Evolutionary conservation across 2,797 vertebrate species (phyloP).

Genomic region (Poeciliopsis paucimaculata): DNA sequence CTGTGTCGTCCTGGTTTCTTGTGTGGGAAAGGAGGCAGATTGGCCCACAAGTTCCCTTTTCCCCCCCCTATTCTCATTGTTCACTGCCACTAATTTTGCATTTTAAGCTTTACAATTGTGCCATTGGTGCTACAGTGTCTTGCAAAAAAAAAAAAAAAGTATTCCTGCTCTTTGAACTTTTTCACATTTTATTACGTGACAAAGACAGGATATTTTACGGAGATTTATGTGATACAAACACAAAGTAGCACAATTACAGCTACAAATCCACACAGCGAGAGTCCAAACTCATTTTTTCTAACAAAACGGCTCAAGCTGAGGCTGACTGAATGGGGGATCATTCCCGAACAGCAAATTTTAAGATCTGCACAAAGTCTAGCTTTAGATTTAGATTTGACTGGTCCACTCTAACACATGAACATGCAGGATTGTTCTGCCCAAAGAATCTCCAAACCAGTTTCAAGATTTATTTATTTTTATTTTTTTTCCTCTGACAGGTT

Average conservation of each 20-base stretch:
- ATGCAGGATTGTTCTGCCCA: neutral
- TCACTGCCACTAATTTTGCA: constrained; percentile 69
- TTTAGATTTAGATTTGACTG: neutral
- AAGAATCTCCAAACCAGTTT: neutral
- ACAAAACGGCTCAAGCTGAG: no score
- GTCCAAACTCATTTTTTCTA: neutral
- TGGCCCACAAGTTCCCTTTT: constrained; percentile 46
- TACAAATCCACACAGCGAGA: neutral
- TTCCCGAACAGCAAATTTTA: neutral
- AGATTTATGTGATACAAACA: neutral
- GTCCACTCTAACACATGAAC: neutral
- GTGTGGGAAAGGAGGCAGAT: constrained; percentile 72
- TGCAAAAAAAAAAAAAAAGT: no score
- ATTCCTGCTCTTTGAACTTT: neutral
- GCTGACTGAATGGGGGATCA: neutral
- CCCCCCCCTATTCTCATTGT: constrained; percentile 43
- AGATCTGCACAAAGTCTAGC: neutral
- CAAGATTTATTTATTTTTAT: neutral
- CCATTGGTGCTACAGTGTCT: constrained; percentile 34
- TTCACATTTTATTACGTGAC: neutral
- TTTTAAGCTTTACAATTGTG: constrained; percentile 64
- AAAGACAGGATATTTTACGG: neutral
- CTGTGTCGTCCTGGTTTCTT: constrained; percentile 74
- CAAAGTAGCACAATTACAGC: neutral
- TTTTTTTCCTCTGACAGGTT: neutral